Percentiles rank a stretch among this genome's conserved stretches.
These are phyloP conservation scores for Ectobius pallidus DNA, from an alignment of 2,888 invertebrate genomes.

Conservation along the genomic window DNA sequence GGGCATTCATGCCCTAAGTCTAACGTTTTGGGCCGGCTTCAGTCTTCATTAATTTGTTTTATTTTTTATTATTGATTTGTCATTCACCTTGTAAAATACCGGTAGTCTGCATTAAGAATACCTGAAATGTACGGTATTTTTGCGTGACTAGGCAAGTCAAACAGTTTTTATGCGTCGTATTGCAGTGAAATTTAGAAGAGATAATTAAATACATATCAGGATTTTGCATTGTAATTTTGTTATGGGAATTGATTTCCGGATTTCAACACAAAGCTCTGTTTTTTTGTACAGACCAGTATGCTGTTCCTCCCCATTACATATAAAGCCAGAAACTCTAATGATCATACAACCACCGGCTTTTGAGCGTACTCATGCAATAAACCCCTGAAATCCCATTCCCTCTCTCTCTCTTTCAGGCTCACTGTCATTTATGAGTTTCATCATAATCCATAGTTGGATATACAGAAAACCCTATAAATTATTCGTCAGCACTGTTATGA, in stretches of 20 bases:
- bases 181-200: neutral
- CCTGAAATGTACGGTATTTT: too few relatives aligned
- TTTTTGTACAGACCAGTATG: neutral
- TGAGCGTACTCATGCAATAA: neutral
- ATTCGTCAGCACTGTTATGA: conserved; percentile 28
- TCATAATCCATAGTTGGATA: conserved; percentile 24
- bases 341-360: conserved; percentile 8
- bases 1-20: too few relatives aligned
- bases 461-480: conserved; percentile 35
- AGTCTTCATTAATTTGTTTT: too few relatives aligned
- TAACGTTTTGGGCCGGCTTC: too few relatives aligned
- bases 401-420: conserved; percentile 2
- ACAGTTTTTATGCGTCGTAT: too few relatives aligned
- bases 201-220: conserved; percentile 5
- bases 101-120: too few relatives aligned
- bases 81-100: too few relatives aligned
- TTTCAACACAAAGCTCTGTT: neutral
- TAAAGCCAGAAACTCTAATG: conserved; percentile 15
- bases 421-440: conserved; percentile 33
- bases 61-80: too few relatives aligned
- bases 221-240: neutral
- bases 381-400: neutral
- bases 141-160: too few relatives aligned
- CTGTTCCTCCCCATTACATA: neutral
- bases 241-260: neutral